Percentiles rank a stretch among this genome's conserved stretches.
phyloP scores from a whole-genome alignment of 64 coral and sea anemone genomes.

The Acropora yongei region DNA sequence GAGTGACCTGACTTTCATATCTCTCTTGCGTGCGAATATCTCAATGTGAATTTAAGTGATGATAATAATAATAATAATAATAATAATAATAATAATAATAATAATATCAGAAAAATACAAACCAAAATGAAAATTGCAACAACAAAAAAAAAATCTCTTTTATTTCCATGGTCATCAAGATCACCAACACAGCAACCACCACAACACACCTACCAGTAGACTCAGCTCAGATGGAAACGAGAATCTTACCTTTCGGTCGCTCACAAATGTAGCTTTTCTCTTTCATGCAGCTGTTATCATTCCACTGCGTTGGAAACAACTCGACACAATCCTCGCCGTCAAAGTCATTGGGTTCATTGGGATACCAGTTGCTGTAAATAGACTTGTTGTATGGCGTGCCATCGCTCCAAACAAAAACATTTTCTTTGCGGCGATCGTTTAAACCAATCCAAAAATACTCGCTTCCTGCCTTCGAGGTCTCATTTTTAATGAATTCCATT shows the following conservation, averaged over 20 bases:
- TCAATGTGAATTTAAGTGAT: too few species aligned
- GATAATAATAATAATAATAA: too few species aligned
- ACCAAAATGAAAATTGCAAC: too few species aligned
- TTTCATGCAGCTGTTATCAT: conserved; percentile 67
- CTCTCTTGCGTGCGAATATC: too few species aligned
- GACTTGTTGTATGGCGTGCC: conserved; percentile 38
- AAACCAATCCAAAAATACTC: conserved; percentile 81
- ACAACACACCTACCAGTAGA: too few species aligned
- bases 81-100: too few species aligned
- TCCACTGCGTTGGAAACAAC: conserved; percentile 46
- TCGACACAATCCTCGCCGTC: conserved; percentile 68
- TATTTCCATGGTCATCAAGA: too few species aligned
- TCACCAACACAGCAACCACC: too few species aligned
- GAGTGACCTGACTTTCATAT: too few species aligned
- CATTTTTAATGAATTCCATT: conserved; percentile 58
- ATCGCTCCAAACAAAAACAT: conserved; percentile 81
- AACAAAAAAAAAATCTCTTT: too few species aligned
- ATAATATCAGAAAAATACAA: too few species aligned
- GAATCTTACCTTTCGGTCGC: conserved; percentile 46
- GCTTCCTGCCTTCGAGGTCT: not conserved
- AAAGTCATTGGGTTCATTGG: conserved; percentile 66
- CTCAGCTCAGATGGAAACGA: too few species aligned
- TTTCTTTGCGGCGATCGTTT: conserved; percentile 77
- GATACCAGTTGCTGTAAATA: conserved; percentile 54
- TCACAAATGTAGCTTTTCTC: conserved; percentile 81